Base-by-base conservation (phyloP, 1,140 invertebrate species). In the Palaemon carinicauda region DNA sequence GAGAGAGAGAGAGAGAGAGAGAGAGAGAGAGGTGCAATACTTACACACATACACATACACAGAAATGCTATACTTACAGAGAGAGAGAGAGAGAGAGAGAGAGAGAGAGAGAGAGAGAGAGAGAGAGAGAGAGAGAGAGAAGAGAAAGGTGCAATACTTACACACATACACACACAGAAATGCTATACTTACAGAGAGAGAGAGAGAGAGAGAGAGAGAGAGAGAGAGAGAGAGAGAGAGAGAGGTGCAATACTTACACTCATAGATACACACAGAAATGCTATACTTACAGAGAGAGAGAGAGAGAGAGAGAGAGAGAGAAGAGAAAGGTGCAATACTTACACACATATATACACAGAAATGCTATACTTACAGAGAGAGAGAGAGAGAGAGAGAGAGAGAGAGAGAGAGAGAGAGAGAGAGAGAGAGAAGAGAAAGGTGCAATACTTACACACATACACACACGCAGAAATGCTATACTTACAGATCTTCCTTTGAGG, bases 401-500 rank as follows among this genome's bases (percentile, higher is more conserved):
- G 71, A 74, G 71, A 74, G 71, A 74, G 71, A 74, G 71, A 74
- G 71, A 74, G 71, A 74, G 71, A 74, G 71, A 74, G 71, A 74
- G 71, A 74, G 71, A 74, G 71, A 74, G 71, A 74, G 71, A 41
- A 41, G n/a, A n/a, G n/a, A n/a, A n/a, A n/a, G n/a, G n/a, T n/a
- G n/a, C n/a, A n/a, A n/a, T n/a, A n/a, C n/a, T n/a, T n/a, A n/a
- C n/a, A n/a, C n/a, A n/a, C n/a, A n/a, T n/a, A n/a, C n/a, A n/a
- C n/a, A n/a, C n/a, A n/a, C n/a, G n/a, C n/a, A n/a, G n/a, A n/a
- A n/a, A n/a, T n/a, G n/a, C 1, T 50, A 19, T 73, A 80, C 75
- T 88, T 21, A 88, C 87, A 4, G 87, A 80, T 41, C 87, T 29
- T 19, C 87, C 87, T n/a, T 82, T 83, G 15, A 88, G 65, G 51